These are phyloP conservation scores for Xenentodon cancila DNA, from an alignment of 2,797 vertebrate species.

Conservation along the genomic window DNA sequence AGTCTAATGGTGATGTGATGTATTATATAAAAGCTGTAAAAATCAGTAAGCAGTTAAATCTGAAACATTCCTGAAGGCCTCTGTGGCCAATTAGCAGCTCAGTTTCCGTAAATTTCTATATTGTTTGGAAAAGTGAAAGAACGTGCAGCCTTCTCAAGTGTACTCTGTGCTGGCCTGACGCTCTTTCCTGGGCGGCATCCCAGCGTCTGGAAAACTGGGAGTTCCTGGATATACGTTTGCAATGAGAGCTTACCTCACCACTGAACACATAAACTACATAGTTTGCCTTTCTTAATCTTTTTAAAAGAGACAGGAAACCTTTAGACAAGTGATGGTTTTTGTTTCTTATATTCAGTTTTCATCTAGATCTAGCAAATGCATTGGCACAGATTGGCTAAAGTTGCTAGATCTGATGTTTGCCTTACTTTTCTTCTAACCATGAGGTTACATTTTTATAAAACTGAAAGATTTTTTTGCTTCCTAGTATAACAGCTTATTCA, in stretches of 20 bases:
- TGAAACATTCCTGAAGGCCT: conserved; percentile 66
- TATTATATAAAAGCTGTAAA: conserved; percentile 66
- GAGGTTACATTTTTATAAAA: background rate
- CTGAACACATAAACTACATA: conserved; percentile 31
- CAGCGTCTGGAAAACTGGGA: conserved; percentile 72
- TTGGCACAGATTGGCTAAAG: background rate
- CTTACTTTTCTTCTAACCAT: background rate
- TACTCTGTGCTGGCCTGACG: conserved; percentile 44
- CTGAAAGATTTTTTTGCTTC: conserved; percentile 1
- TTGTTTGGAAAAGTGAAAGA: conserved; percentile 70
- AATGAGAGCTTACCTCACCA: conserved; percentile 64
- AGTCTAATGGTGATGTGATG: conserved; percentile 50
- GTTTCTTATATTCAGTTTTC: no score
- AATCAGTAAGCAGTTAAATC: conserved; percentile 47
- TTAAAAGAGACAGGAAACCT: background rate
- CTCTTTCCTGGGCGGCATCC: conserved; percentile 58
- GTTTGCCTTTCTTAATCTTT: conserved; percentile 19
- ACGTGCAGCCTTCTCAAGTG: conserved; percentile 55
- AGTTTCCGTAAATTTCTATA: conserved; percentile 71
- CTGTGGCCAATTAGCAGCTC: conserved; percentile 70
- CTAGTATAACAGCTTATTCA: background rate
- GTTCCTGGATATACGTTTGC: conserved; percentile 62
- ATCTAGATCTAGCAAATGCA: background rate
- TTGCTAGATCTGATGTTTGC: background rate
- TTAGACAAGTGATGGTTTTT: background rate